Evolutionary conservation across 1,140 invertebrate genomes (phyloP).

Genomic region (Neodiprion virginianus): DNA sequence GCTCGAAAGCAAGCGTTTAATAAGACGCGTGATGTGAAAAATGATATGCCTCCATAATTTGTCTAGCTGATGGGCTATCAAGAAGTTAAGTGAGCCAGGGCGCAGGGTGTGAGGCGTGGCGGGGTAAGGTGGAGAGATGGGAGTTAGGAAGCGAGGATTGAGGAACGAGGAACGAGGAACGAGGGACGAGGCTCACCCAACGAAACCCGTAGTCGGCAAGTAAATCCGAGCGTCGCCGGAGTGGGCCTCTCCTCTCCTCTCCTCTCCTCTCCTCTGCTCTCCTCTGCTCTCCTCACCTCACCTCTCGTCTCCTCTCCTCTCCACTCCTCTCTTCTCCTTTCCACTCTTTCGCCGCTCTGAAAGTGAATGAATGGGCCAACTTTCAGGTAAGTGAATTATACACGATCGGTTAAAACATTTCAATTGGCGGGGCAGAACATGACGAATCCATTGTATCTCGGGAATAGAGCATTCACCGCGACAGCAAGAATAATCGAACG

Average conservation of each 20-base stretch:
- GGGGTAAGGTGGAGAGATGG: too few species aligned
- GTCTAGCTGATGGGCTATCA: conserved; percentile 6
- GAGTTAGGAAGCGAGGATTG: too few species aligned
- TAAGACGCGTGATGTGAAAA: conserved; percentile 5
- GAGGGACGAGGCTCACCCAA: not conserved
- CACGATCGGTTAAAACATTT: conserved; percentile 7
- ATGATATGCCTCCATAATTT: conserved; percentile 3
- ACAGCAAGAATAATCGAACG: conserved; percentile 7
- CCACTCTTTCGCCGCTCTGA: conserved; percentile 33
- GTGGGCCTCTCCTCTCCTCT: conserved; percentile 12
- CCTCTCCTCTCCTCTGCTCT: conserved; percentile 19
- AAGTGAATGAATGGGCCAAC: conserved; percentile 25
- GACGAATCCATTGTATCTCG: not conserved
- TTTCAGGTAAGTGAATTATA: conserved; percentile 7
- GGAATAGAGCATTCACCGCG: not conserved
- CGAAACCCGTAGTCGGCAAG: not conserved
- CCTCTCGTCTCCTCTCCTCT: conserved; percentile 14
- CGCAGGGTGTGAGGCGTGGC: not conserved
- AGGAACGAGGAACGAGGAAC: too few species aligned
- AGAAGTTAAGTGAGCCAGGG: not conserved
- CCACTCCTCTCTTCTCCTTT: conserved; percentile 17
- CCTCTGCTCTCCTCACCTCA: not conserved
- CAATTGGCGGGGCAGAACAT: conserved; percentile 4
- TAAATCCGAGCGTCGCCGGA: not conserved
- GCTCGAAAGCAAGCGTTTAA: conserved; percentile 3